phyloP scores from a whole-genome alignment of 2,888 invertebrate species.

The Hoplodrina blanda region DNA sequence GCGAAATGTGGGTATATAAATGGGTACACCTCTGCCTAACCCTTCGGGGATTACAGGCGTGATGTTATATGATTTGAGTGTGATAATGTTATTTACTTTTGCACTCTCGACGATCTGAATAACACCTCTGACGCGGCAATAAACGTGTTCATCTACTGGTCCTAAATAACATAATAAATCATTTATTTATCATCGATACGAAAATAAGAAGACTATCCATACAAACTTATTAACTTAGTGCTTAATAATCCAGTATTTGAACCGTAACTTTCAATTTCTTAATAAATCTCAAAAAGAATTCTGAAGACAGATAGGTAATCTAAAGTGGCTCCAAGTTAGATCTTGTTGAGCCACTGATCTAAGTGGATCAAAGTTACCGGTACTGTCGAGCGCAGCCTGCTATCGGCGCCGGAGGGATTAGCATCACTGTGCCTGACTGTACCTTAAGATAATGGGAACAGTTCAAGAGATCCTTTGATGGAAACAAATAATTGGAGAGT shows the following conservation, averaged over 20 bases:
- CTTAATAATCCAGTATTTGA: background rate
- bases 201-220: too few species aligned
- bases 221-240: too few species aligned
- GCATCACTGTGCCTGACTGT: conserved; percentile 32
- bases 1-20: too few species aligned
- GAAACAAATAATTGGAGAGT: conserved; percentile 37
- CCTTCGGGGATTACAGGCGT: too few species aligned
- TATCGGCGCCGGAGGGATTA: conserved; percentile 47
- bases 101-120: background rate
- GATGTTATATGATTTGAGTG: too few species aligned
- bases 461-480: conserved; percentile 38
- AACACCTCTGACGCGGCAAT: too few species aligned
- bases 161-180: too few species aligned
- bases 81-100: too few species aligned
- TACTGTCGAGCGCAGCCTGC: conserved; percentile 25
- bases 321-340: conserved; percentile 41
- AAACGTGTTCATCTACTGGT: too few species aligned
- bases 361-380: conserved; percentile 49
- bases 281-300: conserved; percentile 13
- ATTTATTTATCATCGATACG: too few species aligned
- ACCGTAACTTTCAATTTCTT: conserved; percentile 10
- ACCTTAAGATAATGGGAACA: conserved; percentile 33
- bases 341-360: conserved; percentile 40
- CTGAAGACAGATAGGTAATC: conserved; percentile 32
- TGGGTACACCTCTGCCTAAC: too few species aligned